Conservation (phyloP, 2,888 invertebrate species). For the Callinectes sapidus region DNA sequence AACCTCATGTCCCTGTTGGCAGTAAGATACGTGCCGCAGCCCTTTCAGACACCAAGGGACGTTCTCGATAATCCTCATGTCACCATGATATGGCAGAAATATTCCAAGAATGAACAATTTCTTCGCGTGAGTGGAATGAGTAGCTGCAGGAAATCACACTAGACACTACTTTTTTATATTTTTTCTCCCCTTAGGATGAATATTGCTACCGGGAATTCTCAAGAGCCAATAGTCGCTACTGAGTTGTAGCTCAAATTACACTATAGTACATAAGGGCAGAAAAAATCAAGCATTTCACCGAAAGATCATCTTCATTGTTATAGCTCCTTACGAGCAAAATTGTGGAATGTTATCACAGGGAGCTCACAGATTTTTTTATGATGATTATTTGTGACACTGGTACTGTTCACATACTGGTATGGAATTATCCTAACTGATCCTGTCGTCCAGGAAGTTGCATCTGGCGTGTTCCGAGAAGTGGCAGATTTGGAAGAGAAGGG, state of each 20-base stretch:
- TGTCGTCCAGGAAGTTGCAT: not conserved
- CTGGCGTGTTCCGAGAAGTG: constrained; percentile 8
- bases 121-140: not conserved
- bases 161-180: not conserved
- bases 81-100: constrained; percentile 32
- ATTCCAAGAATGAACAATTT: constrained; percentile 14
- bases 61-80: constrained; percentile 39
- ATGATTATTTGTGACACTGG: not conserved
- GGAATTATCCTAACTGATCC: not conserved
- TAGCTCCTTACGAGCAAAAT: not conserved
- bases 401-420: not conserved
- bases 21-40: constrained; percentile 44
- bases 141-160: not conserved
- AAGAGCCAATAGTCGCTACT: not conserved
- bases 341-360: not conserved
- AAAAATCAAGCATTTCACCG: not conserved
- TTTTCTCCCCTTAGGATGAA: not conserved
- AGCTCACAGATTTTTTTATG: not conserved
- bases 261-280: not conserved
- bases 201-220: not conserved
- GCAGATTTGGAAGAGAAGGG: not conserved
- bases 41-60: constrained; percentile 30
- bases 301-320: not conserved
- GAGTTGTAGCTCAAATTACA: not conserved
- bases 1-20: constrained; percentile 57